phyloP scores from a whole-genome alignment of 2,888 invertebrate species.

The Tenthredo notha region DNA sequence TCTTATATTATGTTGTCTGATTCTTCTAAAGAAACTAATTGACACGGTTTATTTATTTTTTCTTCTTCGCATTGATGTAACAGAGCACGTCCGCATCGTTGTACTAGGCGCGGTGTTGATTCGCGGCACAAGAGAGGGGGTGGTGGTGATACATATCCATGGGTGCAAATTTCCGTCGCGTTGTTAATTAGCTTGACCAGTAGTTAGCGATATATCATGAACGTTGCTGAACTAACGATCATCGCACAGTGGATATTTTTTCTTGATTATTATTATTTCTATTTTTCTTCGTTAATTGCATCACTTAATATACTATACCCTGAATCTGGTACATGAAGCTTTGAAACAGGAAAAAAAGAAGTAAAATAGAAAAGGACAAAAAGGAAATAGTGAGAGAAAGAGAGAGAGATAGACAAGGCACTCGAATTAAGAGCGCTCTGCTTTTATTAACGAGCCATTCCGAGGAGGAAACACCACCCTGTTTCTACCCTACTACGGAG shows the following conservation, averaged over 20 bases:
- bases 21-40: not conserved
- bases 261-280: not conserved
- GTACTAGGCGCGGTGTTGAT: constrained; percentile 1
- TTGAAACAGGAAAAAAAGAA: not conserved
- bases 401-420: not conserved
- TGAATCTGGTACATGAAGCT: not conserved
- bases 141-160: not conserved
- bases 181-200: constrained; percentile 45
- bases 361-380: not conserved
- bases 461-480: constrained; percentile 15
- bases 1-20: not conserved
- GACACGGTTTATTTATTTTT: not conserved
- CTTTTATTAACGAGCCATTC: constrained; percentile 47
- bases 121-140: not conserved
- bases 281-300: not conserved
- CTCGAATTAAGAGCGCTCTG: constrained; percentile 45
- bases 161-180: constrained; percentile 31
- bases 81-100: not conserved
- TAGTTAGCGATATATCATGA: constrained; percentile 24
- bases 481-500: not conserved
- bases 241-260: not conserved
- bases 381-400: too few species aligned
- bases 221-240: not conserved
- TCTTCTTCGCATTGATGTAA: not conserved
- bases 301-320: not conserved